Evolutionary conservation across 2,113 vertebrate species (phyloP).

Genomic region (Indicator maculatus): DNA sequence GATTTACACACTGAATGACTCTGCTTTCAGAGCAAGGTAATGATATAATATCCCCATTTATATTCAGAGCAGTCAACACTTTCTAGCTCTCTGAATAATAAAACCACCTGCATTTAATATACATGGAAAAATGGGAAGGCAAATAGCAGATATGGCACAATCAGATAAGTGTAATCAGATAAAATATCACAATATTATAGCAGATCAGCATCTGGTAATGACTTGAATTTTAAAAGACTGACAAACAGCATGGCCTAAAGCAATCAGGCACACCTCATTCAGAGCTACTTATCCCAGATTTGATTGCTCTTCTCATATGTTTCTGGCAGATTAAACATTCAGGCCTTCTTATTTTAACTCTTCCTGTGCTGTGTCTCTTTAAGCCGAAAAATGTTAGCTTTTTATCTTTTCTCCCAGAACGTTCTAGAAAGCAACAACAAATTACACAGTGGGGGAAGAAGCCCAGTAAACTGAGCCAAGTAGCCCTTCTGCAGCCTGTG

Average conservation of each 20-base stretch:
- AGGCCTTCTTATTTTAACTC: slow-evolving; percentile 77
- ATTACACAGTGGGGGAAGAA: not conserved
- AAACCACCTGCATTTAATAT: slow-evolving; percentile 91
- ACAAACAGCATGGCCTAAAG: slow-evolving; percentile 82
- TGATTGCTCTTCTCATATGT: slow-evolving; percentile 77
- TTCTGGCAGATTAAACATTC: slow-evolving; percentile 79
- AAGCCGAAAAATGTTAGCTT: slow-evolving; percentile 33
- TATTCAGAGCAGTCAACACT: slow-evolving; percentile 85
- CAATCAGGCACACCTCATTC: slow-evolving; percentile 77
- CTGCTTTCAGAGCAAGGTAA: slow-evolving; percentile 87
- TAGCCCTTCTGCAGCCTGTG: not conserved
- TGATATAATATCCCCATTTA: slow-evolving; percentile 91
- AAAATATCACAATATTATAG: slow-evolving; percentile 90
- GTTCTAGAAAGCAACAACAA: not conserved
- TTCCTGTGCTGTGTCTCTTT: slow-evolving; percentile 47
- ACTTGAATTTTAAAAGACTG: slow-evolving; percentile 83
- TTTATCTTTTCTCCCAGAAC: not conserved
- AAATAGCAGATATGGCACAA: slow-evolving; percentile 87
- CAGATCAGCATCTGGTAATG: slow-evolving; percentile 84
- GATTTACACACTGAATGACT: slow-evolving; percentile 80
- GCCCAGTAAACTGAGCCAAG: not conserved
- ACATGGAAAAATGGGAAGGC: slow-evolving; percentile 85
- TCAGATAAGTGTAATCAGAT: slow-evolving; percentile 90
- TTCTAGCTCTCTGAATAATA: slow-evolving; percentile 84
- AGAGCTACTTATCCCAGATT: slow-evolving; percentile 72